These are phyloP conservation scores for Helicoverpa assulta DNA, from an alignment of 2,888 invertebrate genomes.

Conservation along the genomic window DNA sequence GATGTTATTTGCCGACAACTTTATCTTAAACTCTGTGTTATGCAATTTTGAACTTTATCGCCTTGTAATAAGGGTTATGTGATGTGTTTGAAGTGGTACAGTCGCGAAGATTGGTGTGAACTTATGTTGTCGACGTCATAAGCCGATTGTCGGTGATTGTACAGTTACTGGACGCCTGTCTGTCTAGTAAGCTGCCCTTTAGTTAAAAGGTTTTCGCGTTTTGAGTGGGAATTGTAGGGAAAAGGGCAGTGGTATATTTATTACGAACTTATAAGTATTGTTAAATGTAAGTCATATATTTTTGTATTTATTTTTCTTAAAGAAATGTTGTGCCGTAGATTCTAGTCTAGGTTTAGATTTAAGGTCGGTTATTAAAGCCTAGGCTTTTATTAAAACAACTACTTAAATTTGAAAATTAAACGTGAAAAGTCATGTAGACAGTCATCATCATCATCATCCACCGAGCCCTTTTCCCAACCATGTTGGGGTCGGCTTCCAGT, in stretches of 20 bases:
- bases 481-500: too few relatives aligned
- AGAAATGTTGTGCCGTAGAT: too few relatives aligned
- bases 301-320: too few relatives aligned
- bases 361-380: too few relatives aligned
- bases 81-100: neutral
- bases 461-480: too few relatives aligned
- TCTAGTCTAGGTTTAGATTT: too few relatives aligned
- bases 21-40: slow-evolving; percentile 16
- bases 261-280: neutral
- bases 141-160: slow-evolving; percentile 77
- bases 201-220: neutral
- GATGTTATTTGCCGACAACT: slow-evolving; percentile 68
- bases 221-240: neutral
- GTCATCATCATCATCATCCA: too few relatives aligned
- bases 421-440: too few relatives aligned
- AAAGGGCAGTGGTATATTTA: neutral
- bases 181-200: slow-evolving; percentile 25
- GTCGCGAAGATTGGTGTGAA: slow-evolving; percentile 68
- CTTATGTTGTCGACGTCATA: slow-evolving; percentile 79
- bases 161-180: slow-evolving; percentile 58
- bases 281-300: too few relatives aligned
- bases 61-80: neutral
- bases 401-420: too few relatives aligned
- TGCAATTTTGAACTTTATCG: neutral
- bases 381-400: too few relatives aligned